A percentile compares a stretch with the other conserved stretches of the same genome.
Evolutionary conservation across 2,888 invertebrate genomes (phyloP).

Genomic region (Trypoxylon attenuatum): DNA sequence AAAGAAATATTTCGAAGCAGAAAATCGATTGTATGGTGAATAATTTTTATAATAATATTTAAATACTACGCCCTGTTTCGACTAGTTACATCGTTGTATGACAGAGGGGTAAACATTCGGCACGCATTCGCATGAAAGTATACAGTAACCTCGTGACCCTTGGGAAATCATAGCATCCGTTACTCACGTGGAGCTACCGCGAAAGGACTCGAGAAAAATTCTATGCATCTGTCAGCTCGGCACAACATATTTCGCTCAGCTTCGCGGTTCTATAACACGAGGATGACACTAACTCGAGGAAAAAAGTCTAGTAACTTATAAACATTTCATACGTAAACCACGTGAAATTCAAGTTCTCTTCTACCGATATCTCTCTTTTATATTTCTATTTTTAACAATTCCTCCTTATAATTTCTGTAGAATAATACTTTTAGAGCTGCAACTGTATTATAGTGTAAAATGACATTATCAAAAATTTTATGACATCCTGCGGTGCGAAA

Average conservation of each 20-base stretch:
- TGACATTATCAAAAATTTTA: too few species aligned
- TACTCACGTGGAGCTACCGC: conserved; percentile 40
- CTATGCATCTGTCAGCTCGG: conserved; percentile 51
- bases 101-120: conserved; percentile 25
- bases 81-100: conserved; percentile 31
- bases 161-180: conserved; percentile 57
- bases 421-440: too few species aligned
- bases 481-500: too few species aligned
- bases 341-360: background rate
- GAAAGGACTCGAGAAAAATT: conserved; percentile 47
- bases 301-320: too few species aligned
- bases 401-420: too few species aligned
- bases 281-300: conserved; percentile 16
- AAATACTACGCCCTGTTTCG: conserved; percentile 39
- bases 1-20: too few species aligned
- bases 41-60: conserved; percentile 46
- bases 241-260: conserved; percentile 16
- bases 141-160: conserved; percentile 42
- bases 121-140: conserved; percentile 50
- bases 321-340: too few species aligned
- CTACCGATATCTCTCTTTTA: background rate
- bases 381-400: too few species aligned
- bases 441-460: too few species aligned
- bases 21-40: too few species aligned
- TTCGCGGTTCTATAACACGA: conserved; percentile 15